phyloP scores from a whole-genome alignment of 2,113 vertebrate genomes.

The Cichladusa arquata region DNA sequence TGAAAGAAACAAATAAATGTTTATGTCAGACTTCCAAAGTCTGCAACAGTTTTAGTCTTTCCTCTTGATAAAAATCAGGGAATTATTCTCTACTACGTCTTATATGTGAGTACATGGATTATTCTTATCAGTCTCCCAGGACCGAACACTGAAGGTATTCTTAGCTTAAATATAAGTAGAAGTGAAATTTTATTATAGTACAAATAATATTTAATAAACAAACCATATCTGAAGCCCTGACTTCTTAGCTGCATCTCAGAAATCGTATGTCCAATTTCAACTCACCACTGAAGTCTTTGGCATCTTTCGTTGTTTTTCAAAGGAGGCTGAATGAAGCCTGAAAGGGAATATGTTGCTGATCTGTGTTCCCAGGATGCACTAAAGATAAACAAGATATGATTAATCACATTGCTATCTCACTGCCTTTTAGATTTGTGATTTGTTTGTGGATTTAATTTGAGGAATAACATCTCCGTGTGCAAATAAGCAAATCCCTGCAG shows the following conservation, averaged over 20 bases:
- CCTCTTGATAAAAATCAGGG: background rate
- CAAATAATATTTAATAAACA: background rate
- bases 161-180: background rate
- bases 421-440: background rate
- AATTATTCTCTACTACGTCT: background rate
- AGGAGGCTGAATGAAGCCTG: background rate
- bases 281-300: background rate
- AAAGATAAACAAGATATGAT: background rate
- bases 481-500: background rate
- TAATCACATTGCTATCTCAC: background rate
- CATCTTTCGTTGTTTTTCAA: background rate
- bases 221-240: background rate
- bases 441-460: background rate
- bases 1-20: constrained; percentile 40
- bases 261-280: background rate
- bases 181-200: background rate
- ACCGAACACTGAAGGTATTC: background rate
- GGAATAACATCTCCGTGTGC: background rate
- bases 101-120: background rate
- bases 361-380: background rate
- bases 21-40: background rate
- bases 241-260: background rate
- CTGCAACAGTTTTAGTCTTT: background rate
- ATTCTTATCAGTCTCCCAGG: background rate
- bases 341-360: background rate